phyloP scores from a whole-genome alignment of 2,888 invertebrate genomes.

The Tortrix viridana region DNA sequence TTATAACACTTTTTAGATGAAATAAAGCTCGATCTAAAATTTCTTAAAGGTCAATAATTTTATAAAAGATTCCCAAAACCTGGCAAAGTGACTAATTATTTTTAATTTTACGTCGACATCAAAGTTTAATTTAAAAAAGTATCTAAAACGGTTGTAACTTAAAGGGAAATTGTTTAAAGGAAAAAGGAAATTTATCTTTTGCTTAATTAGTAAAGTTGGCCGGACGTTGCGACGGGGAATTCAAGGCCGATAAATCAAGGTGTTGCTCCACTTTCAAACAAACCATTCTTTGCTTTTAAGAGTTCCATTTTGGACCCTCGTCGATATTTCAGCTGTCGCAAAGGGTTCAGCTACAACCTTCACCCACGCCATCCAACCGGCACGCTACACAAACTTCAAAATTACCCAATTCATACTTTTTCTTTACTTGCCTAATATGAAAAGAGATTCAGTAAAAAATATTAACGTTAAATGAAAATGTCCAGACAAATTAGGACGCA shows the following conservation, averaged over 20 bases:
- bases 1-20: no score
- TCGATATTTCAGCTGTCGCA: constrained; percentile 60
- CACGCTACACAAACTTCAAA: constrained; percentile 5
- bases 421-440: not conserved
- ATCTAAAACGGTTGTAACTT: constrained; percentile 63
- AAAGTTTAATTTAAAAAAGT: constrained; percentile 48
- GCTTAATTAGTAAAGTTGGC: constrained; percentile 81
- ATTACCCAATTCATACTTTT: constrained; percentile 15
- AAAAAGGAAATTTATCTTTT: constrained; percentile 81
- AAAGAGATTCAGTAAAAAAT: not conserved
- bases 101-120: constrained; percentile 36
- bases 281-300: constrained; percentile 62
- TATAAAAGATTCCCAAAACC: not conserved
- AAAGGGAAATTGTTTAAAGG: constrained; percentile 75
- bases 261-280: constrained; percentile 65
- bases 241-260: constrained; percentile 80
- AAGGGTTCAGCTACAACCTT: constrained; percentile 31
- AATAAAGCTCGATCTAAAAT: no score
- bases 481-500: not conserved
- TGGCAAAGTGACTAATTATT: constrained; percentile 22
- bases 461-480: not conserved
- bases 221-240: constrained; percentile 65
- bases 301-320: constrained; percentile 58
- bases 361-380: constrained; percentile 2
- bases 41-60: not conserved